These are phyloP conservation scores for Dromiciops gliroides DNA, from an alignment of 2,113 vertebrate genomes.

Conservation along the genomic window DNA sequence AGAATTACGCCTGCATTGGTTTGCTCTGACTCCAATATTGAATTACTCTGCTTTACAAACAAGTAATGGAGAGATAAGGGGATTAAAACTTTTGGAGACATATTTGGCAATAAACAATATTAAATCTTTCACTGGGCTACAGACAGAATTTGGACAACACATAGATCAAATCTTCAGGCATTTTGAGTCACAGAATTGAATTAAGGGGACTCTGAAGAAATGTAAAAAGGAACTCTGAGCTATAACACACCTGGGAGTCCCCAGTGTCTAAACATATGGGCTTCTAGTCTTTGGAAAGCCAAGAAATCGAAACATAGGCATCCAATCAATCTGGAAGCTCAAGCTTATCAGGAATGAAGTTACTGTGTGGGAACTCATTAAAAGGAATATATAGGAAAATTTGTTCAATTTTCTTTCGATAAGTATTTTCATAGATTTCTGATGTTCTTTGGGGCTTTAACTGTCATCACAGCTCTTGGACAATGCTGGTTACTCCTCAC, in stretches of 20 bases:
- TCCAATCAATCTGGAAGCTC: conserved; percentile 8
- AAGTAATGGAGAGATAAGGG: conserved; percentile 69
- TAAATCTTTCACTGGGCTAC: conserved; percentile 68
- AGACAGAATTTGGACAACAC: conserved; percentile 66
- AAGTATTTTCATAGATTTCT: conserved; percentile 49
- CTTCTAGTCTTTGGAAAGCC: conserved; percentile 9
- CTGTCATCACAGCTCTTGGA: conserved; percentile 41
- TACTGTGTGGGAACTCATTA: conserved; percentile 35
- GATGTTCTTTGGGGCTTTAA: conserved; percentile 36
- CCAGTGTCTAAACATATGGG: conserved; percentile 11
- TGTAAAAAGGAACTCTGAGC: conserved; percentile 56
- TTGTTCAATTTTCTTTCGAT: conserved; percentile 60
- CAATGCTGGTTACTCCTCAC: neutral
- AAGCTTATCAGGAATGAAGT: conserved; percentile 30
- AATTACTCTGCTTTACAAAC: conserved; percentile 61
- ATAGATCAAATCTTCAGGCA: conserved; percentile 67
- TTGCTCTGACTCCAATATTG: conserved; percentile 58
- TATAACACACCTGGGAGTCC: conserved; percentile 51
- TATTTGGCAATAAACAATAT: conserved; percentile 78
- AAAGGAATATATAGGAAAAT: neutral
- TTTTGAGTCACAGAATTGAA: conserved; percentile 64
- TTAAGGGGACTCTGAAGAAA: conserved; percentile 54
- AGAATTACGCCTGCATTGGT: conserved; percentile 62
- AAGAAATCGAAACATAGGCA: conserved; percentile 47
- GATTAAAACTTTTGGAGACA: conserved; percentile 75